phyloP scores from a whole-genome alignment of 2,797 vertebrate species.

The Smutsia gigantea region DNA sequence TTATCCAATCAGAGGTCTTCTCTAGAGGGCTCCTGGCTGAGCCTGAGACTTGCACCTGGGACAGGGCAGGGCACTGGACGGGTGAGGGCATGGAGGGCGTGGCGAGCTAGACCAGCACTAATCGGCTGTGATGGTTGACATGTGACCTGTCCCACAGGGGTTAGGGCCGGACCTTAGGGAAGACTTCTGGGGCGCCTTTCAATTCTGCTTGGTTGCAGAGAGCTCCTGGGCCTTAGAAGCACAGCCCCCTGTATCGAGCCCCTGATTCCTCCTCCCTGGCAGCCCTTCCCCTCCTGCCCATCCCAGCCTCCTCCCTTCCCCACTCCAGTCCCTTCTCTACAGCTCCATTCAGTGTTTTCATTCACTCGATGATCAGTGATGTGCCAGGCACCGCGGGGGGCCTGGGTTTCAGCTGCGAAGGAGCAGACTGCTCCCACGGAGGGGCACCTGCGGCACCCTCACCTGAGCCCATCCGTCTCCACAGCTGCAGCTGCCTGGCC shows the following conservation, averaged over 20 bases:
- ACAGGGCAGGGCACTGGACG: too few species aligned
- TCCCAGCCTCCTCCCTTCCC: too few species aligned
- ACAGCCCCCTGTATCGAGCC: rapidly evolving
- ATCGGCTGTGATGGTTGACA: neutral
- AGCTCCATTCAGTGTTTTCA: rapidly evolving
- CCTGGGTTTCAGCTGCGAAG: neutral
- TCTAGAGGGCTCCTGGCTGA: neutral
- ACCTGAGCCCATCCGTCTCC: rapidly evolving
- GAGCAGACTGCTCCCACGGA: neutral
- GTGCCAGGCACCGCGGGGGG: neutral
- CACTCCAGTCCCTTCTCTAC: neutral
- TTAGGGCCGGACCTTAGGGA: neutral
- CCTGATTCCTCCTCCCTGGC: neutral
- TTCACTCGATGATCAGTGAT: neutral
- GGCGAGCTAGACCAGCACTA: rapidly evolving
- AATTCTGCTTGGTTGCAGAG: neutral
- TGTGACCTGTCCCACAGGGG: neutral
- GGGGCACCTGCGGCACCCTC: rapidly evolving
- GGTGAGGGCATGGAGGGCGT: rapidly evolving
- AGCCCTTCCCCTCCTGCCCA: too few species aligned
- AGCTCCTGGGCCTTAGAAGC: neutral
- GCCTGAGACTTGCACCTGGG: rapidly evolving
- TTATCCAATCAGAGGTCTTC: neutral
- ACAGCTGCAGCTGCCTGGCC: neutral
- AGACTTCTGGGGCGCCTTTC: neutral